Conservation (phyloP, 1,140 invertebrate species). For the Metaphire vulgaris region DNA sequence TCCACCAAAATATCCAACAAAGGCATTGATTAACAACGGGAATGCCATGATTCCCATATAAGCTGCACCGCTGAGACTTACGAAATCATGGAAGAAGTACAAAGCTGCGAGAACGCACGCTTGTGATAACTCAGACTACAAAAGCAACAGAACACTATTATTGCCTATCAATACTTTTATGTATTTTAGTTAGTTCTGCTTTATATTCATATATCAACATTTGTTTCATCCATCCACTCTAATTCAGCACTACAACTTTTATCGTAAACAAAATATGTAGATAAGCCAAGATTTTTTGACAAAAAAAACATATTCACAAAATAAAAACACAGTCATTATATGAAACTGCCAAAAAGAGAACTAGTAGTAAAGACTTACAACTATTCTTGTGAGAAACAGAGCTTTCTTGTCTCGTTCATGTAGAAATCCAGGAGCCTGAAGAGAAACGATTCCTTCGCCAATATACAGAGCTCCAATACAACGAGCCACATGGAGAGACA, state of each 20-base stretch:
- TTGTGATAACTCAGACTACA: not conserved
- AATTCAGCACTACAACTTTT: too few relatives aligned
- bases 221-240: too few relatives aligned
- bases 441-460: conserved; percentile 14
- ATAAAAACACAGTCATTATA: too few relatives aligned
- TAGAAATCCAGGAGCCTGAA: conserved; percentile 28
- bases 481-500: conserved; percentile 20
- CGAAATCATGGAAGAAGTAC: not conserved
- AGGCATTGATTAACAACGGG: conserved; percentile 4
- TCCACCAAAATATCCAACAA: conserved; percentile 22
- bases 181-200: too few relatives aligned
- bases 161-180: too few relatives aligned
- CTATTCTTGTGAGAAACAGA: conserved; percentile 10
- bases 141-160: not conserved
- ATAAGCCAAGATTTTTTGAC: too few relatives aligned
- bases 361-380: too few relatives aligned
- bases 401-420: conserved; percentile 29
- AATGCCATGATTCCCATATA: not conserved
- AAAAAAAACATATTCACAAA: too few relatives aligned
- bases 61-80: not conserved
- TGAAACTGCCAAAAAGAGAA: too few relatives aligned
- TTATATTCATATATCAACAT: too few relatives aligned
- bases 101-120: not conserved
- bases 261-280: too few relatives aligned
- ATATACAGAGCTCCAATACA: conserved; percentile 22